Evolutionary conservation across 2,113 vertebrate genomes (phyloP).

Genomic region (Grallaria varia): DNA sequence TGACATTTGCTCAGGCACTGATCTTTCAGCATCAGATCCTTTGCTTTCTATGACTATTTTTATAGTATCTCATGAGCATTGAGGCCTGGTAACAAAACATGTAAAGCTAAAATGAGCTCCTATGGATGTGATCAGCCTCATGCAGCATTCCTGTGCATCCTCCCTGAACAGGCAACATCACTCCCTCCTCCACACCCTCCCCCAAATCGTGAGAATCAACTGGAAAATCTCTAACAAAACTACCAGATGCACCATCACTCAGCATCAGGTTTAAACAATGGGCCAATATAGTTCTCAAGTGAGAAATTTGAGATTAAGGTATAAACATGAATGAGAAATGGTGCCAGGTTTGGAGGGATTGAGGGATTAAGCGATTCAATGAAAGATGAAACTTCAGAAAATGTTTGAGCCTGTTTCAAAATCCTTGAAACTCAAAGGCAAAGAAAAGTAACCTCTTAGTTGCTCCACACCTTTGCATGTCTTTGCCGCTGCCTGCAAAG

Average conservation of each 20-base stretch:
- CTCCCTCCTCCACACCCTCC: background rate
- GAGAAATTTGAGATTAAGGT: conserved; percentile 56
- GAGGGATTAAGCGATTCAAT: conserved; percentile 28
- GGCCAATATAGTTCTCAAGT: conserved; percentile 6
- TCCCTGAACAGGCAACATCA: background rate
- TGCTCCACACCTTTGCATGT: background rate
- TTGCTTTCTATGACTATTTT: background rate
- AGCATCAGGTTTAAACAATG: conserved; percentile 42
- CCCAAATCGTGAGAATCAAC: background rate
- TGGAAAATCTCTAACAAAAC: conserved; percentile 5
- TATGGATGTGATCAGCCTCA: background rate
- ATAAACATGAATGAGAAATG: conserved; percentile 41
- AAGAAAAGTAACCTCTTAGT: conserved; percentile 38
- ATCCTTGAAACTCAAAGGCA: conserved; percentile 48
- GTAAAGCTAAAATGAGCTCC: background rate
- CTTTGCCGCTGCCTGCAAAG: background rate
- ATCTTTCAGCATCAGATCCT: background rate
- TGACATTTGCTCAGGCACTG: background rate
- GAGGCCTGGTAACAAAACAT: background rate
- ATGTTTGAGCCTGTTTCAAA: conserved; percentile 32
- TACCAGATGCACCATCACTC: conserved; percentile 13
- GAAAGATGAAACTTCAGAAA: conserved; percentile 66
- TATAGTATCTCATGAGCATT: background rate
- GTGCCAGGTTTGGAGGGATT: conserved; percentile 58
- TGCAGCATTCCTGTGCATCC: fast-evolving